A percentile compares a stretch with the other conserved stretches of the same genome.
Evolutionary conservation across 1,140 invertebrate genomes (phyloP).

Genomic region (Prorops nasuta): DNA sequence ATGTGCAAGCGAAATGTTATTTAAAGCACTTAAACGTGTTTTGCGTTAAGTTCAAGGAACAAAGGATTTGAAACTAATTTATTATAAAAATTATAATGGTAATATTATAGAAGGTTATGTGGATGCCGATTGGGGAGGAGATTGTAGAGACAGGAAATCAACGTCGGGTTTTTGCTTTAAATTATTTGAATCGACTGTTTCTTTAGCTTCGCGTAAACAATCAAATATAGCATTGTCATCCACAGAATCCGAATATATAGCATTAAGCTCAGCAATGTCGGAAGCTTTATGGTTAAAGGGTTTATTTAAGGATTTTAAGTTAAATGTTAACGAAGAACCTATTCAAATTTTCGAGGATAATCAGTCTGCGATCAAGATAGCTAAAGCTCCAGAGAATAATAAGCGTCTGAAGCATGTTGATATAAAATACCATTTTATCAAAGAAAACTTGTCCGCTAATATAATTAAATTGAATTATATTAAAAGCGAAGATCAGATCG

Average conservation of each 20-base stretch:
- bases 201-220: constrained; percentile 31
- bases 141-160: not conserved
- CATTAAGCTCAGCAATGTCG: constrained; percentile 11
- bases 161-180: not conserved
- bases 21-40: not conserved
- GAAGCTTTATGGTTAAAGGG: constrained; percentile 26
- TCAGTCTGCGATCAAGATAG: not conserved
- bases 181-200: constrained; percentile 1
- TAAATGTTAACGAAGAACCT: not conserved
- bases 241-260: constrained; percentile 34
- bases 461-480: not conserved
- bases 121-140: constrained; percentile 3
- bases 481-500: not conserved
- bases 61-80: not conserved
- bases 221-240: constrained; percentile 22
- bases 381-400: not conserved
- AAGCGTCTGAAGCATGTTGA: not conserved
- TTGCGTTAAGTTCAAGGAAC: not conserved
- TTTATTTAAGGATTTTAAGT: constrained; percentile 15
- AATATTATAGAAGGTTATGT: not conserved
- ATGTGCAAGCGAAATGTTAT: not conserved
- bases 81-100: not conserved
- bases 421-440: not conserved
- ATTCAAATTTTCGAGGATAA: not conserved
- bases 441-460: not conserved